Evolutionary conservation across 1,140 invertebrate genomes (phyloP), one percentile per base, ranked within the genome.

Genomic region (Euwallacea fornicatus): DNA sequence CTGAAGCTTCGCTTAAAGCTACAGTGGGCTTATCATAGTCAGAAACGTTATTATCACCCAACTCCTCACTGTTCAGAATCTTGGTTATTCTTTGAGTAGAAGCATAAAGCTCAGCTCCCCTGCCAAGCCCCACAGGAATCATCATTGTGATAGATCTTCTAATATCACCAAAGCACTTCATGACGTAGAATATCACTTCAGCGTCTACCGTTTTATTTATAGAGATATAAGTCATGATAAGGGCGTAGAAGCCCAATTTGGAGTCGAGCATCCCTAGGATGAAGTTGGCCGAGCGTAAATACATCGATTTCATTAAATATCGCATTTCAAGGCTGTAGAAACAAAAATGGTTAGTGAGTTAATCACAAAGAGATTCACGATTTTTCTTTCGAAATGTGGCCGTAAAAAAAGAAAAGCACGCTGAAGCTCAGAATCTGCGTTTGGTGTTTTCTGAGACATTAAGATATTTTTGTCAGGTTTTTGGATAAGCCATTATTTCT

Each of bases 141-240:
- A 89, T 90, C 16, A 91, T 88, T 0, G 90, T 90, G 81, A 93
- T 86, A 0, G 88, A 89, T 69, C 87, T 86, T 53, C 89, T 87
- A 6, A 93, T 78, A 75, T 91, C 88, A 69, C 90, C 90, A 67
- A 91, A 92, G 75, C 90, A 91, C 0, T 89, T 88, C 2, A 90
- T 89, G 2, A 93, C 83, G 2, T 91, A 89, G 78, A 92, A 92
- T 0, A 91, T 88, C 78, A 88, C 90, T 65, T 93, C 87, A 0
- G 94, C 90, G 0, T 88, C 91, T 0, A 93, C 82, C 42, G 87
- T 82, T 69, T 86, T 84, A 0, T 86, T 86, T 9, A 88, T 81
- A 0, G 91, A 84, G 6, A 95, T 86, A 75, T 90, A 94, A 0
- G 89, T 85, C 15, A 94, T 81, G 16, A 96, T 88, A 0, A 89